A percentile compares a stretch with the other conserved stretches of the same genome.
These are phyloP conservation scores for Leptopilina clavipes DNA, from an alignment of 1,140 invertebrate genomes.

Conservation along the genomic window DNA sequence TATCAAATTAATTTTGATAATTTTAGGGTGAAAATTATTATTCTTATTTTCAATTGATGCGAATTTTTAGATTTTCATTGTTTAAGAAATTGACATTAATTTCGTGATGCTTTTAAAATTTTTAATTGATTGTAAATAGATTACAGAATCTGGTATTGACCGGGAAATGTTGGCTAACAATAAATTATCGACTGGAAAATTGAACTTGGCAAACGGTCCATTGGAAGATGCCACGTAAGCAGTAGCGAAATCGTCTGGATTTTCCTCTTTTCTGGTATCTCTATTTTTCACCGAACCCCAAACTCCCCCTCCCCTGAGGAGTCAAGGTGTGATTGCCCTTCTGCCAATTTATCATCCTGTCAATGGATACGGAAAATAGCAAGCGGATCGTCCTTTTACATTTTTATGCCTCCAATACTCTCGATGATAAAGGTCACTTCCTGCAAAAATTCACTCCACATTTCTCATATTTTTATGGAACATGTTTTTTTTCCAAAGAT, in stretches of 20 bases:
- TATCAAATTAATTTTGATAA: too few relatives aligned
- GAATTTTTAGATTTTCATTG: too few relatives aligned
- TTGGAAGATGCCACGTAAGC: slow-evolving; percentile 4
- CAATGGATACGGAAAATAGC: neutral
- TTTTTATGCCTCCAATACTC: slow-evolving; percentile 3
- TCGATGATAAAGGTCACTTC: neutral
- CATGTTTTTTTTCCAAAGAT: too few relatives aligned
- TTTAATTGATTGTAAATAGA: slow-evolving; percentile 28
- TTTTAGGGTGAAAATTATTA: too few relatives aligned
- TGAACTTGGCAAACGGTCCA: slow-evolving; percentile 22
- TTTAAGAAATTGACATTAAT: too few relatives aligned
- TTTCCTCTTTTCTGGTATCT: neutral
- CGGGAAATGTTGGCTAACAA: neutral
- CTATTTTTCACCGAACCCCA: neutral
- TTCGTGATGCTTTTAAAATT: neutral
- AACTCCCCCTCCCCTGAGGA: neutral
- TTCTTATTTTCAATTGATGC: too few relatives aligned
- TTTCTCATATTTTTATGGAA: neutral
- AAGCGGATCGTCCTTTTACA: slow-evolving; percentile 1
- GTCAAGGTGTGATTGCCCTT: neutral
- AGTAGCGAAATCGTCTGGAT: slow-evolving; percentile 21
- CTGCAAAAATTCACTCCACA: neutral
- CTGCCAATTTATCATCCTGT: neutral
- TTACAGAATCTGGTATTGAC: slow-evolving; percentile 3
- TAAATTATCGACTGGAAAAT: slow-evolving; percentile 1